A percentile compares a stretch with the other conserved stretches of the same genome.
These are phyloP conservation scores for Romanogobio albipinnatus DNA, from an alignment of 2,113 vertebrate genomes.

Conservation along the genomic window DNA sequence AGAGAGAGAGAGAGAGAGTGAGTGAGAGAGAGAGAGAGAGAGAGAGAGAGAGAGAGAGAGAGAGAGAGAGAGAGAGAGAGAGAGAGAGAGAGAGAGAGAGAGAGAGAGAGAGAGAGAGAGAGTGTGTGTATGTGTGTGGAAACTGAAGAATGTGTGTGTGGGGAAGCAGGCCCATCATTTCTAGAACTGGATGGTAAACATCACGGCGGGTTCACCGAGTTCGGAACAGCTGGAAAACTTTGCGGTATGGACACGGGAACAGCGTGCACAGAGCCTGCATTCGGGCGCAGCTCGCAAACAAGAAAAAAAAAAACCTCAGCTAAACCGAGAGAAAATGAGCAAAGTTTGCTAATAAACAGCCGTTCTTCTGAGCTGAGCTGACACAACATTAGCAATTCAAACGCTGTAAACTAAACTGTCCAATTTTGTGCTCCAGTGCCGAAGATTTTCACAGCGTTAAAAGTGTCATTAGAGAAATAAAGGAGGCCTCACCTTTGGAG, in stretches of 20 bases:
- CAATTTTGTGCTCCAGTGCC: background rate
- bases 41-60: constrained; percentile 5
- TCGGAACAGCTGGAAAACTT: constrained; percentile 77
- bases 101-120: constrained; percentile 20
- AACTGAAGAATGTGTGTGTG: constrained; percentile 73
- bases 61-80: too few species aligned
- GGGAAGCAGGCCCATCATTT: constrained; percentile 74
- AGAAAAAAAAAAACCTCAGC: constrained; percentile 1
- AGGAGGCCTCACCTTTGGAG: constrained; percentile 85
- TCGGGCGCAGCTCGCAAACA: constrained; percentile 38
- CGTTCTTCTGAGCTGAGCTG: constrained; percentile 2
- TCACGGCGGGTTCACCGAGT: constrained; percentile 75
- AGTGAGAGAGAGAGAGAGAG: too few species aligned
- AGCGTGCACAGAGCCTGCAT: constrained; percentile 53
- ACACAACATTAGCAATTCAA: constrained; percentile 5
- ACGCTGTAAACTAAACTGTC: background rate
- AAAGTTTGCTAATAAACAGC: background rate
- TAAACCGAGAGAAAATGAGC: constrained; percentile 3
- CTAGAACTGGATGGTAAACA: constrained; percentile 76
- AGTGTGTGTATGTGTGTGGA: constrained; percentile 64
- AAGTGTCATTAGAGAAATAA: background rate
- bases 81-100: background rate
- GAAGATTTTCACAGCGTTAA: background rate
- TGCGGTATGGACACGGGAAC: constrained; percentile 67
- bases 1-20: too few species aligned